Conservation (phyloP, 2,888 invertebrate genomes). For the Spilarctia lutea region DNA sequence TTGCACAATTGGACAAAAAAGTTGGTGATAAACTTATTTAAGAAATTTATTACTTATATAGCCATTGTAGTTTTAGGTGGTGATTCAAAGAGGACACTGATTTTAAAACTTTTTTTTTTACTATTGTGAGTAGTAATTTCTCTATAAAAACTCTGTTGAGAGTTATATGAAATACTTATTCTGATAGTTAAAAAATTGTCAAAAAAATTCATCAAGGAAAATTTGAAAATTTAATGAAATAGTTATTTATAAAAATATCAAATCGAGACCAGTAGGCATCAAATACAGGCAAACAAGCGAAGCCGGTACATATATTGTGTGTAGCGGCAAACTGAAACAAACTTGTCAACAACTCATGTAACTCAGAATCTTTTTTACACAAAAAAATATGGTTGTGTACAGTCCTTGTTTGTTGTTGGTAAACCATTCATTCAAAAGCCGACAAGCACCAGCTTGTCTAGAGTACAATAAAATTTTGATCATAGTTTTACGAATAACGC, state of each 20-base stretch:
- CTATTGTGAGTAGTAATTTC: neutral
- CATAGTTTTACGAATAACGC: conserved; percentile 20
- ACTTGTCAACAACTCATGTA: conserved; percentile 33
- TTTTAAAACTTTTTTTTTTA: neutral
- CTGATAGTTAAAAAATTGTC: too few relatives aligned
- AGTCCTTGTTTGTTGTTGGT: conserved; percentile 28
- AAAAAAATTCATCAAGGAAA: neutral
- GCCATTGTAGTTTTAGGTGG: too few relatives aligned
- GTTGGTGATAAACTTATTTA: neutral
- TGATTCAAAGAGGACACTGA: neutral
- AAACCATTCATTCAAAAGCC: conserved; percentile 29
- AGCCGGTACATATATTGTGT: conserved; percentile 24
- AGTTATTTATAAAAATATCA: neutral
- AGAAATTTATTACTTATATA: too few relatives aligned
- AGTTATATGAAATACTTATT: neutral
- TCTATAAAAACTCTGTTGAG: neutral
- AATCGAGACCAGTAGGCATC: neutral
- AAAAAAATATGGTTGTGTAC: conserved; percentile 39
- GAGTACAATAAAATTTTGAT: conserved; percentile 20
- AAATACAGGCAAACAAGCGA: conserved; percentile 17
- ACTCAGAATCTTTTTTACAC: conserved; percentile 31
- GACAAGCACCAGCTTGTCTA: conserved; percentile 27
- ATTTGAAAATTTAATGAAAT: neutral
- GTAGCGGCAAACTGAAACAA: conserved; percentile 33
- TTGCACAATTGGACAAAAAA: neutral